Percentiles rank a stretch among this genome's conserved stretches.
These are phyloP conservation scores for Endomychus coccineus DNA, from an alignment of 2,888 invertebrate species.

Conservation along the genomic window DNA sequence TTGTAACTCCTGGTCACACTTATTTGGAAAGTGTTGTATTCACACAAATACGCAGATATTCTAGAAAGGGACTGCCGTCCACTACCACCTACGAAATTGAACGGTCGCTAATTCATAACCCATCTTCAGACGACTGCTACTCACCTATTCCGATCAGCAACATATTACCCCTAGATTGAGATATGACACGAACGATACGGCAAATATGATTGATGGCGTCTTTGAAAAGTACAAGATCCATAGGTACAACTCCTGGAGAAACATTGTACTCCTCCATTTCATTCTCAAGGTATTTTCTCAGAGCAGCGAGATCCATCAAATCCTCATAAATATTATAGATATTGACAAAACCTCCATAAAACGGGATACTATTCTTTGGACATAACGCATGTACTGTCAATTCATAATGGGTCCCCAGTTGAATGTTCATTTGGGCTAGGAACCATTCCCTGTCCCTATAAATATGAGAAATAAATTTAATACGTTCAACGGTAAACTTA, in stretches of 20 bases:
- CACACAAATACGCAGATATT: conserved; percentile 72
- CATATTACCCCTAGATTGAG: conserved; percentile 77
- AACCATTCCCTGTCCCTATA: conserved; percentile 73
- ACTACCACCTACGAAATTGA: conserved; percentile 58
- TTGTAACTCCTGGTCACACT: conserved; percentile 73
- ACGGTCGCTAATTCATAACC: not conserved
- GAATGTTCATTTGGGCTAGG: conserved; percentile 59
- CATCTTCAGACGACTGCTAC: conserved; percentile 13
- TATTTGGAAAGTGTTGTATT: conserved; percentile 69
- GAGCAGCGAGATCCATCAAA: conserved; percentile 52
- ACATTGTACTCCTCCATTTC: conserved; percentile 73
- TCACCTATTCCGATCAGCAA: conserved; percentile 73
- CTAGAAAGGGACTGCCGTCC: conserved; percentile 75
- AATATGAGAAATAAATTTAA: too few relatives aligned
- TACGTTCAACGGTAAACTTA: too few relatives aligned
- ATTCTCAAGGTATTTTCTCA: conserved; percentile 49
- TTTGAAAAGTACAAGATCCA: conserved; percentile 78
- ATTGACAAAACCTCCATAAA: conserved; percentile 78
- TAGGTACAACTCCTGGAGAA: conserved; percentile 66
- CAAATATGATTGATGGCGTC: conserved; percentile 83
- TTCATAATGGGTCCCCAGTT: conserved; percentile 73
- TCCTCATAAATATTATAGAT: conserved; percentile 74
- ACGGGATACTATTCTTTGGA: conserved; percentile 58
- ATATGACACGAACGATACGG: conserved; percentile 73
- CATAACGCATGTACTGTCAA: conserved; percentile 73